Percentiles rank a stretch among this genome's conserved stretches.
Evolutionary conservation across 2,888 invertebrate genomes (phyloP).

Genomic region (Baronia brevicornis): DNA sequence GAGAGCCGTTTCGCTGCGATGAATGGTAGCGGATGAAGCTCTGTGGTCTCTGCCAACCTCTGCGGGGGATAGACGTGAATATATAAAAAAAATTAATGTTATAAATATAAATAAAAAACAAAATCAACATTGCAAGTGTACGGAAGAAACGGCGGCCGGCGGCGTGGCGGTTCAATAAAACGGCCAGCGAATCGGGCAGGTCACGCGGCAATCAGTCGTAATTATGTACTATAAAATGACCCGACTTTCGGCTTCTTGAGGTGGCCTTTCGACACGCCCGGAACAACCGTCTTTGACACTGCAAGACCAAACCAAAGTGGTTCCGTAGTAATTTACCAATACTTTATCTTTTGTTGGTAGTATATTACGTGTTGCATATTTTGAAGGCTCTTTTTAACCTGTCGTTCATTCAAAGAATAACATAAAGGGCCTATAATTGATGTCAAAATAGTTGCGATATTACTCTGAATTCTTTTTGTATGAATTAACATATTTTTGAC

Average conservation of each 20-base stretch:
- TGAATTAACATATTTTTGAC: no score
- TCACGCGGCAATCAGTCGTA: conserved; percentile 62
- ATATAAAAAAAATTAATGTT: conserved; percentile 16
- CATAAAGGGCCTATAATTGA: no score
- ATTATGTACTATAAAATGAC: conserved; percentile 72
- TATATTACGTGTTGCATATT: no score
- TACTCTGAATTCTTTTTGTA: no score
- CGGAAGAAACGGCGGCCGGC: conserved; percentile 9
- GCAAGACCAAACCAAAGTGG: no score
- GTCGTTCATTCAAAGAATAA: no score
- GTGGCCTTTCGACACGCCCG: conserved; percentile 60
- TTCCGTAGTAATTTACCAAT: conserved; percentile 50
- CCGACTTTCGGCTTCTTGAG: conserved; percentile 68
- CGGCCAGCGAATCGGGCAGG: conserved; percentile 41
- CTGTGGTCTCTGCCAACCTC: no score
- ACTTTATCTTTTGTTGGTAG: no score
- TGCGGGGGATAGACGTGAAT: conserved; percentile 10
- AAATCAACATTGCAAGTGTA: conserved; percentile 29
- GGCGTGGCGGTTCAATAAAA: conserved; percentile 19
- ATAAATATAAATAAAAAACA: conserved; percentile 18
- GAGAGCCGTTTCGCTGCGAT: no score
- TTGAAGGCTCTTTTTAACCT: background rate
- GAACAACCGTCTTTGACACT: conserved; percentile 18
- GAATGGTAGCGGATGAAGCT: no score
- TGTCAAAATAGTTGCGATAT: no score